phyloP scores from a whole-genome alignment of 2,797 vertebrate species.

The Sylvia borin region DNA sequence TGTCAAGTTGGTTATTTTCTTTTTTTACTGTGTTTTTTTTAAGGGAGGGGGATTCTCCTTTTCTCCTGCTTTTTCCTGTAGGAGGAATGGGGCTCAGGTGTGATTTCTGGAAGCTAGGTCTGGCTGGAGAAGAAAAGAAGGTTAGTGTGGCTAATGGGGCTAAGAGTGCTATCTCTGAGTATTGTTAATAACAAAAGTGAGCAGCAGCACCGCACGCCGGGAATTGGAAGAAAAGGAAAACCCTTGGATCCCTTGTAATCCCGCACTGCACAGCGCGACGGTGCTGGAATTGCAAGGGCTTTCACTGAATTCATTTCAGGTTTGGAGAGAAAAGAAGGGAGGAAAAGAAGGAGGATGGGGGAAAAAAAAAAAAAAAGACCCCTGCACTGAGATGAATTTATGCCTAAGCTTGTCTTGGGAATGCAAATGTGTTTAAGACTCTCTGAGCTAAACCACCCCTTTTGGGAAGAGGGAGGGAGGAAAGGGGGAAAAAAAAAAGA shows the following conservation, averaged over 20 bases:
- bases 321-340: constrained; percentile 28
- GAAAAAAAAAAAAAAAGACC: constrained; percentile 29
- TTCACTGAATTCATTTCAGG: constrained; percentile 43
- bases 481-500: not conserved
- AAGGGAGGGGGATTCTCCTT: fast-evolving
- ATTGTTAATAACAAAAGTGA: constrained; percentile 14
- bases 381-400: constrained; percentile 60
- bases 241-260: constrained; percentile 22
- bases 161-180: not conserved
- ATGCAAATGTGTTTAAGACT: constrained; percentile 69
- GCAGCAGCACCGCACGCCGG: not conserved
- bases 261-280: not conserved
- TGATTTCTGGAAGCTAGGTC: not conserved
- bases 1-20: not conserved
- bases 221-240: constrained; percentile 8
- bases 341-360: constrained; percentile 12
- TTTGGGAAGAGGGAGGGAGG: constrained; percentile 41
- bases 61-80: not conserved
- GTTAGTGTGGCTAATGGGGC: not conserved
- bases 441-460: constrained; percentile 57
- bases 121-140: not conserved
- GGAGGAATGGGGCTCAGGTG: not conserved
- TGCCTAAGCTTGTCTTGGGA: constrained; percentile 67
- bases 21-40: fast-evolving
- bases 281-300: not conserved